Percentiles rank a stretch among this genome's conserved stretches.
These are phyloP conservation scores for Agriopis aurantiaria DNA, from an alignment of 2,888 invertebrate species.

Conservation along the genomic window DNA sequence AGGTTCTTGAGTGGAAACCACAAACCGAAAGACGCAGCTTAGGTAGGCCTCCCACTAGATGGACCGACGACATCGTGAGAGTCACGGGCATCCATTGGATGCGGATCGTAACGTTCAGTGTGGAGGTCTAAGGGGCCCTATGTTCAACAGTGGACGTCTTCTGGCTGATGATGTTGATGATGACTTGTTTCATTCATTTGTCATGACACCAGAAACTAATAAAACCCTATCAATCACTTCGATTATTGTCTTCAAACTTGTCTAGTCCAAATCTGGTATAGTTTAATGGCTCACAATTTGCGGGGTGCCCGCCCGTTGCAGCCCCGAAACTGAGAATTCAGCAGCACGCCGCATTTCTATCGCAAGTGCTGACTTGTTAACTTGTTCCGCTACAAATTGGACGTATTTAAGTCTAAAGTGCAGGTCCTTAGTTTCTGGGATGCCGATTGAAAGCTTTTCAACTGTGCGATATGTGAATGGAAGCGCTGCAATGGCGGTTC, in stretches of 20 bases:
- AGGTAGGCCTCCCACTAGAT: no score
- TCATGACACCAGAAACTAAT: background rate
- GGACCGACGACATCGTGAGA: no score
- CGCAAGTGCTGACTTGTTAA: slow-evolving; percentile 28
- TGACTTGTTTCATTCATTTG: no score
- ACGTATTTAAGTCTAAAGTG: slow-evolving; percentile 34
- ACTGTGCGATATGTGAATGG: slow-evolving; percentile 20
- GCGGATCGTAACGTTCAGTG: no score
- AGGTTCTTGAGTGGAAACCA: no score
- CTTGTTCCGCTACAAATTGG: slow-evolving; percentile 35
- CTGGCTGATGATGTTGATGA: no score
- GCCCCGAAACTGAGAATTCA: slow-evolving; percentile 16
- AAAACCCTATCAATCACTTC: background rate
- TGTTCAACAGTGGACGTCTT: no score
- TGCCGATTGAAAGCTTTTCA: slow-evolving; percentile 21
- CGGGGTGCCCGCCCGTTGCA: background rate
- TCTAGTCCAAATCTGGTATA: background rate
- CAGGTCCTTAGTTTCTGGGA: slow-evolving; percentile 13
- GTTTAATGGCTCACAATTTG: slow-evolving; percentile 15
- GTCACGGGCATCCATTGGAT: no score
- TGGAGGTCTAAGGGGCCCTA: no score
- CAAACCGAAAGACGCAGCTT: no score
- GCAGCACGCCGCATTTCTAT: slow-evolving; percentile 16
- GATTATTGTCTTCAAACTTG: background rate
- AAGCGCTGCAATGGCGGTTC: slow-evolving; percentile 7